Conservation (phyloP, 2,888 invertebrate species). For the Vannuccia rotundouncinata region DNA sequence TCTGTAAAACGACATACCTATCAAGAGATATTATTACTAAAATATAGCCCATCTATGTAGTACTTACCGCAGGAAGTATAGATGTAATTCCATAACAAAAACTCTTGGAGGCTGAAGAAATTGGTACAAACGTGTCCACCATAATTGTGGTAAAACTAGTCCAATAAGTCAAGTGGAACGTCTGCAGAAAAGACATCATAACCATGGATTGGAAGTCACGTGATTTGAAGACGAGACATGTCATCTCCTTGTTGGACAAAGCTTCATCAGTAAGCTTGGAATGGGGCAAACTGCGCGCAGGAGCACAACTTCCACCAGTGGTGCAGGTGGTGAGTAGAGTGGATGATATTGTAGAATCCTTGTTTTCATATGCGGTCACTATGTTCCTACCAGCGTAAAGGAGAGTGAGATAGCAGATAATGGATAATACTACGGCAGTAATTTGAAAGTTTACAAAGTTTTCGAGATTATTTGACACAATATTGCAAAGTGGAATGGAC, state of each 20-base stretch:
- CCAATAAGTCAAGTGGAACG: constrained; percentile 5
- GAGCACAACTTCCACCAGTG: not conserved
- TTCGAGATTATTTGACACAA: not conserved
- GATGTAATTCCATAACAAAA: not conserved
- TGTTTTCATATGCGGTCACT: not conserved
- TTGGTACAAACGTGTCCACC: not conserved
- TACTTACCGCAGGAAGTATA: constrained; percentile 1
- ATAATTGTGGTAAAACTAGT: not conserved
- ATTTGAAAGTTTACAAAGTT: not conserved
- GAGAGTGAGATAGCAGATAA: not conserved
- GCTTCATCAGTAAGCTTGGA: not conserved
- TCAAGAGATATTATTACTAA: too few relatives aligned
- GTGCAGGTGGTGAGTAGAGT: not conserved
- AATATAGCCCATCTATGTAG: too few relatives aligned
- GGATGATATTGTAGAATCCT: too few relatives aligned
- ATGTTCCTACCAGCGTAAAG: not conserved
- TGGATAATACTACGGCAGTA: not conserved
- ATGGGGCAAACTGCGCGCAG: not conserved
- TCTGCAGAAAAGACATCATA: not conserved
- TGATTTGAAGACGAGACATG: not conserved
- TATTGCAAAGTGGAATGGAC: not conserved
- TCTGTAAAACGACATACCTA: too few relatives aligned
- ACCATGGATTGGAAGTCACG: not conserved
- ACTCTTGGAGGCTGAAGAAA: not conserved
- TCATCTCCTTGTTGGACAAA: not conserved